Base-by-base conservation (phyloP, 1,140 invertebrate genomes). In the Drosophila malerkotliana region DNA sequence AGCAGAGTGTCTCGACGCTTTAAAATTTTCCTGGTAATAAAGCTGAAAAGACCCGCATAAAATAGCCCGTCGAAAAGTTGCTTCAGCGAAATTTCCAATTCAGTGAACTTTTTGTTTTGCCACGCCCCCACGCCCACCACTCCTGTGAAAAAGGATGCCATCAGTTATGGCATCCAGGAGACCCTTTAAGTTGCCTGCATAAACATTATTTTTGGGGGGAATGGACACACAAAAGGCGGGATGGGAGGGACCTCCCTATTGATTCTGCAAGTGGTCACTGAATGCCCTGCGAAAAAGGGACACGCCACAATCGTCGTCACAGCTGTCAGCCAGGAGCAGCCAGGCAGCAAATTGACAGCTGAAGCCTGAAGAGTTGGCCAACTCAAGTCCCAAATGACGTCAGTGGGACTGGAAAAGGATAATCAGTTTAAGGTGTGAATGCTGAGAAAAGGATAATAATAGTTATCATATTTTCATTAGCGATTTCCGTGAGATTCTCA, bases 1-100 rank as follows among this genome's bases (percentile, higher is more conserved):
- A n/a, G 10, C 34, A 12, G 8, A 34, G 10, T n/a, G 14, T 58
- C 49, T 47, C 61, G 44, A 12, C 54, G 24, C 48, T 53, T 74
- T 54, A 48, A 79, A 69, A 45, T 14, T 24, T 24, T 53, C 2
- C n/a, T 62, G 55, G 54, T 28, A 41, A 41, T 54, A 64, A 60
- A 52, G 55, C 41, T 54, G 24, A 56, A 63, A 44, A 77, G 32
- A 60, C 67, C 63, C 57, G 54, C n/a, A 52, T 49, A 73, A 76
- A 68, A 53, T 28, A 28, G 5, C 8, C 32, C 58, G 28, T 34
- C 58, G 26, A 47, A 68, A 68, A 75, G 52, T 72, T 75, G 77
- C 60, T 79, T 88, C 72, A 88, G 76, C 68, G 61, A 79, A 88
- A 79, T 88, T 88, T 88, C 83, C 83, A 89, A 88, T 83, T 88